phyloP scores from a whole-genome alignment of 2,888 invertebrate species.

The Cataglyphis livida region DNA sequence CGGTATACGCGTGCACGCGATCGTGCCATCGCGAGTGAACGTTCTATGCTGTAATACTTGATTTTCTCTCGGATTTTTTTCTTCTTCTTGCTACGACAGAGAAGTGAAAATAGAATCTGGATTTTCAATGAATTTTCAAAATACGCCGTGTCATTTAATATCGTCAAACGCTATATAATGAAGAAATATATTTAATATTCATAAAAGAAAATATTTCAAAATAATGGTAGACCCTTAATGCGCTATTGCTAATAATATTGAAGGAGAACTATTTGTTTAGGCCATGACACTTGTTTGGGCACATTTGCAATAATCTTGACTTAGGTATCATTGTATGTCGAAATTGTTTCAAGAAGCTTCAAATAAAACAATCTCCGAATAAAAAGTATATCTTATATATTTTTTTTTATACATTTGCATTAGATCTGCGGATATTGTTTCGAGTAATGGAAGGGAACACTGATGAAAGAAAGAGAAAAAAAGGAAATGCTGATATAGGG shows the following conservation, averaged over 20 bases:
- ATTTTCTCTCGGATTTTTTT: not conserved
- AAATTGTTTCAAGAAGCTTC: not conserved
- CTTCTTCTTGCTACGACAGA: not conserved
- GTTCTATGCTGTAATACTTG: not conserved
- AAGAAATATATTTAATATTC: no score
- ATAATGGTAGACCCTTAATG: not conserved
- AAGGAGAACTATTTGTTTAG: not conserved
- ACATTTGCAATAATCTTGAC: not conserved
- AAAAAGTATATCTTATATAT: not conserved
- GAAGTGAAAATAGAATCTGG: no score
- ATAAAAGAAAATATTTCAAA: no score
- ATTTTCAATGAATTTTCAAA: not conserved
- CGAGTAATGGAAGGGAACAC: not conserved
- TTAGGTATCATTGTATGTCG: not conserved
- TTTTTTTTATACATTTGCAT: not conserved
- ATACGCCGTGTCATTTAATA: no score
- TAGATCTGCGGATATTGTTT: not conserved
- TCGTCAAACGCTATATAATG: no score
- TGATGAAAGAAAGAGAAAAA: not conserved
- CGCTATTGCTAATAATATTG: not conserved
- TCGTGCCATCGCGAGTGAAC: constrained; percentile 18
- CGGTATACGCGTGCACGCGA: constrained; percentile 33
- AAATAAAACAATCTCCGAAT: not conserved
- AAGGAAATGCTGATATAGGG: not conserved
- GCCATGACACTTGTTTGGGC: not conserved